Evolutionary conservation across 2,113 vertebrate genomes (phyloP).

Genomic region (Agelaius tricolor): DNA sequence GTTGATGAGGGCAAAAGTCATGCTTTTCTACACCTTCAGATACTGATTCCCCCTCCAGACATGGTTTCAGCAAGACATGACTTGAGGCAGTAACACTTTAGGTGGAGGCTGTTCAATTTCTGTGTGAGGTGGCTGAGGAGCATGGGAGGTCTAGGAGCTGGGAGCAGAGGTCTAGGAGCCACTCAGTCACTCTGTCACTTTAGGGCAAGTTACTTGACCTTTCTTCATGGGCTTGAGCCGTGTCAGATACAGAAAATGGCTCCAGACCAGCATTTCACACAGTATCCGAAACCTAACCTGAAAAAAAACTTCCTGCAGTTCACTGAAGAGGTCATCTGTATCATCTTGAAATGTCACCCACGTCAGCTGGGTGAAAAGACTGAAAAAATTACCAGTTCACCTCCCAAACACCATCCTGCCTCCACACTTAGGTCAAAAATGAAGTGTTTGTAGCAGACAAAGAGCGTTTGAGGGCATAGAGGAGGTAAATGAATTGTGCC

Average conservation of each 20-base stretch:
- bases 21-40: background rate
- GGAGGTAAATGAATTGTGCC: background rate
- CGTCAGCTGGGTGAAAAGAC: background rate
- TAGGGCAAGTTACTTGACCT: slow-evolving; percentile 42
- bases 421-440: background rate
- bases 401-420: background rate
- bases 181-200: slow-evolving; percentile 51
- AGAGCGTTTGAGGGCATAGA: background rate
- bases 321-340: background rate
- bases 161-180: slow-evolving; percentile 27
- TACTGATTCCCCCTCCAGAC: background rate
- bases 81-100: background rate
- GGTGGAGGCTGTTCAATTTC: background rate
- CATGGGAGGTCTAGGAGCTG: slow-evolving; percentile 25
- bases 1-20: background rate
- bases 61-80: background rate
- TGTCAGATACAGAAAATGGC: background rate
- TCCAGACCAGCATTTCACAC: background rate
- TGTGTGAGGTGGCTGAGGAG: background rate
- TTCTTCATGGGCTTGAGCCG: background rate
- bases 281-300: background rate
- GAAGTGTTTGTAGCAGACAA: background rate
- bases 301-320: background rate
- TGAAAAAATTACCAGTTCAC: background rate
- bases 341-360: background rate